These are phyloP conservation scores for Apeira syringaria DNA, from an alignment of 2,888 invertebrate species.

Conservation along the genomic window DNA sequence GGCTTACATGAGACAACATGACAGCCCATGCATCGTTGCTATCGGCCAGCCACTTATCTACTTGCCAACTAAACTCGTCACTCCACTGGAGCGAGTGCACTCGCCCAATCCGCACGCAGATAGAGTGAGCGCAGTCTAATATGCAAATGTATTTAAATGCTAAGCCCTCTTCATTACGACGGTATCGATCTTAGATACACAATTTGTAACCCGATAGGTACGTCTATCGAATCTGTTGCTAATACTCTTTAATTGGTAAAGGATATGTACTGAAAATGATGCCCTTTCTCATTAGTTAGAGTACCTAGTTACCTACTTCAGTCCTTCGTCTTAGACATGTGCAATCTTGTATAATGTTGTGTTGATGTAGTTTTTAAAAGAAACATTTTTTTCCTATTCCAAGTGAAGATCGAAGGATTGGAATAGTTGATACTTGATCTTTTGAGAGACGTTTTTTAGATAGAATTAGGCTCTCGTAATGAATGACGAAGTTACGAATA, in stretches of 20 bases:
- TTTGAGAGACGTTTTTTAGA: too few relatives aligned
- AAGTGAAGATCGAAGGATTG: too few relatives aligned
- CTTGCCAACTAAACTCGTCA: constrained; percentile 36
- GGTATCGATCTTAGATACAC: constrained; percentile 82
- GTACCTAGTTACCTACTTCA: too few relatives aligned
- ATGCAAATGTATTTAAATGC: constrained; percentile 84
- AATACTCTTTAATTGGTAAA: constrained; percentile 38
- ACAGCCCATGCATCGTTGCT: constrained; percentile 24
- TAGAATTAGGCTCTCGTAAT: too few relatives aligned
- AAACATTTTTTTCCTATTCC: too few relatives aligned
- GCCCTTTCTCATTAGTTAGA: neutral
- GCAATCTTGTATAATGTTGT: too few relatives aligned
- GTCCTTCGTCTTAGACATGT: too few relatives aligned
- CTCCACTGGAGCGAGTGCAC: constrained; percentile 29
- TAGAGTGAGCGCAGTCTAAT: constrained; percentile 77
- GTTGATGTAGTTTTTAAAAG: too few relatives aligned
- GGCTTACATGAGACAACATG: constrained; percentile 23
- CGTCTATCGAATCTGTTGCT: constrained; percentile 67
- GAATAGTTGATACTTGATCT: too few relatives aligned
- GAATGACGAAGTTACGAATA: too few relatives aligned
- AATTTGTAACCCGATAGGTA: constrained; percentile 80
- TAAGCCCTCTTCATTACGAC: constrained; percentile 82
- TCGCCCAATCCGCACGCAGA: constrained; percentile 37
- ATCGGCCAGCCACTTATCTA: constrained; percentile 31
- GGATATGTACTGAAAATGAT: constrained; percentile 8